Percentiles rank a stretch among this genome's conserved stretches.
These are phyloP conservation scores for Gonatopus flavifemur DNA, from an alignment of 1,140 invertebrate species.

Conservation along the genomic window DNA sequence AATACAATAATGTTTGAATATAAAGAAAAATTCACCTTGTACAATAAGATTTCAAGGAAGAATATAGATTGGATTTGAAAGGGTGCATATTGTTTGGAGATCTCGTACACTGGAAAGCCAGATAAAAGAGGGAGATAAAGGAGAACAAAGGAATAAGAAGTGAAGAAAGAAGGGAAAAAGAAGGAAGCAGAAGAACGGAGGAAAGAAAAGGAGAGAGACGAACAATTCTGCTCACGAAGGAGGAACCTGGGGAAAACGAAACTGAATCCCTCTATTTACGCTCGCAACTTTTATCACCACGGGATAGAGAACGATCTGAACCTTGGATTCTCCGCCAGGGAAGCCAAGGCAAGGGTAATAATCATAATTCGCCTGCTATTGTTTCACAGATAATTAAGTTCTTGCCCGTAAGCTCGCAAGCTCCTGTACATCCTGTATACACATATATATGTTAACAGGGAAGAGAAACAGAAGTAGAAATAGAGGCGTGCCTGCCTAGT, in stretches of 20 bases:
- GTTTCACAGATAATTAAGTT: conserved; percentile 49
- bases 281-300: conserved; percentile 41
- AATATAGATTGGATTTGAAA: conserved; percentile 34
- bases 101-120: conserved; percentile 16
- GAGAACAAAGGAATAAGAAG: conserved; percentile 6
- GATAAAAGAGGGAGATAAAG: conserved; percentile 9
- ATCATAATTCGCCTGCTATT: conserved; percentile 45
- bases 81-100: conserved; percentile 23
- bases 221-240: conserved; percentile 33
- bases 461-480: no score
- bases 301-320: no score
- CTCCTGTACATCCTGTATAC: no score
- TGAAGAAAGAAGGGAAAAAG: conserved; percentile 1
- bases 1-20: no score
- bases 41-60: no score
- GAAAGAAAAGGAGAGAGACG: conserved; percentile 18
- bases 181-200: conserved; percentile 4
- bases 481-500: no score
- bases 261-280: conserved; percentile 41
- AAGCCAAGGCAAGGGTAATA: conserved; percentile 33
- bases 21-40: no score
- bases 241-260: conserved; percentile 32
- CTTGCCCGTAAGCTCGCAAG: no score
- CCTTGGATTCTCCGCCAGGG: conserved; percentile 26
- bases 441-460: no score